Conservation (phyloP, 2,113 vertebrate genomes). For the Albula goreensis region DNA sequence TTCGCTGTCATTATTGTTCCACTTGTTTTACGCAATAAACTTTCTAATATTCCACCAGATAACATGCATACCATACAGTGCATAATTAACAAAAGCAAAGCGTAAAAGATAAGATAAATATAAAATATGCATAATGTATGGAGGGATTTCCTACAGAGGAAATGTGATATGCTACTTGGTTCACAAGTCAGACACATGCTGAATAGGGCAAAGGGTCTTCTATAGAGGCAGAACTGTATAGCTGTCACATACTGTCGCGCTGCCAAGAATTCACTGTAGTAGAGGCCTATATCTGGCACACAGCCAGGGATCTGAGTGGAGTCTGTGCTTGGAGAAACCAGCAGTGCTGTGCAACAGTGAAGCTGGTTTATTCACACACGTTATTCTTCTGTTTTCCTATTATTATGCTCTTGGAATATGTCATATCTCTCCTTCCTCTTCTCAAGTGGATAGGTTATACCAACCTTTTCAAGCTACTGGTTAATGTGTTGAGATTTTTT, state of each 20-base stretch:
- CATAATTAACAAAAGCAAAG: background rate
- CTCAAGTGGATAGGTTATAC: too few relatives aligned
- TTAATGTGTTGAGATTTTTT: too few relatives aligned
- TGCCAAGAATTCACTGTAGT: constrained; percentile 34
- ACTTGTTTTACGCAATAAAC: background rate
- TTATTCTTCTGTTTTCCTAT: too few relatives aligned
- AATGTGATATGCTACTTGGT: constrained; percentile 23
- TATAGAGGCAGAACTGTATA: constrained; percentile 46
- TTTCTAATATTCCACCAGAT: background rate
- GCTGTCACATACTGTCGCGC: constrained; percentile 45
- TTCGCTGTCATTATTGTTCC: background rate
- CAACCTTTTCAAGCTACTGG: too few relatives aligned
- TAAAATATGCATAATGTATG: background rate
- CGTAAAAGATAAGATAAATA: background rate
- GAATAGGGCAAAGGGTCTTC: constrained; percentile 47
- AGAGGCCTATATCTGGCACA: constrained; percentile 14
- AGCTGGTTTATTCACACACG: too few relatives aligned
- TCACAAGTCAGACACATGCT: constrained; percentile 53
- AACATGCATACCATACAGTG: background rate
- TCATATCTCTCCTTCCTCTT: too few relatives aligned
- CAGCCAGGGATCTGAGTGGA: too few relatives aligned
- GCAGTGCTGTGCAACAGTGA: too few relatives aligned
- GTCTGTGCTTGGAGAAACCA: too few relatives aligned
- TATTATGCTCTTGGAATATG: too few relatives aligned
- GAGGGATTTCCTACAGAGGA: background rate